These are phyloP conservation scores for Luperina testacea DNA, from an alignment of 2,888 invertebrate species.

Conservation along the genomic window DNA sequence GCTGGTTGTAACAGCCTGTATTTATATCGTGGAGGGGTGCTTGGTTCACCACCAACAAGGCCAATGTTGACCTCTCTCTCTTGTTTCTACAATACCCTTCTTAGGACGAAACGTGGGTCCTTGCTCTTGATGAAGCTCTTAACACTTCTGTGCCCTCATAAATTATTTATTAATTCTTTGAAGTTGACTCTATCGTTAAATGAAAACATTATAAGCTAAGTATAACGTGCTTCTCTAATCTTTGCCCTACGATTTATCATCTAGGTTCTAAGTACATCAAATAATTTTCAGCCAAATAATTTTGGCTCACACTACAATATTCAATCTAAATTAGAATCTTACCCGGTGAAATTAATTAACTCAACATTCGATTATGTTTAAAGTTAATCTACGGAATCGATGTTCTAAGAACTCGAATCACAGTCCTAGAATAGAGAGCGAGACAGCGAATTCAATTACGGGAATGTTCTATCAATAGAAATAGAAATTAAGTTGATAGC, in stretches of 20 bases:
- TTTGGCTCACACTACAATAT: not conserved
- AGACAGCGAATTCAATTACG: constrained; percentile 61
- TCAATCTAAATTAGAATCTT: constrained; percentile 34
- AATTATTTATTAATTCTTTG: not conserved
- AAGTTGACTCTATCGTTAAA: not conserved
- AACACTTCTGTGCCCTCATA: not conserved
- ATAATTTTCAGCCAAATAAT: constrained; percentile 10
- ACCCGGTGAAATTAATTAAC: constrained; percentile 38
- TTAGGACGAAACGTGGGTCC: not conserved
- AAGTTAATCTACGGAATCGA: constrained; percentile 23
- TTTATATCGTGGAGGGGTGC: not conserved
- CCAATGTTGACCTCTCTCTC: constrained; percentile 22
- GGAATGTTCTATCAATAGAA: constrained; percentile 59
- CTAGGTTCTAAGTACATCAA: constrained; percentile 4
- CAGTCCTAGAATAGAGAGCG: constrained; percentile 32
- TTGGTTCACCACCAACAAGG: constrained; percentile 12
- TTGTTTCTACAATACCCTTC: constrained; percentile 1
- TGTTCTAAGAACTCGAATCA: constrained; percentile 25
- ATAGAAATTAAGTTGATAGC: constrained; percentile 71
- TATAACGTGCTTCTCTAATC: not conserved
- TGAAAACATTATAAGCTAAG: not conserved
- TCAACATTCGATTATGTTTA: constrained; percentile 32
- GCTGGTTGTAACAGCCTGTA: constrained; percentile 21
- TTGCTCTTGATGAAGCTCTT: not conserved
- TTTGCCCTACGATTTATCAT: not conserved